These are phyloP conservation scores for Zaprionus kolodkinae DNA, from an alignment of 1,140 invertebrate species.

Conservation along the genomic window DNA sequence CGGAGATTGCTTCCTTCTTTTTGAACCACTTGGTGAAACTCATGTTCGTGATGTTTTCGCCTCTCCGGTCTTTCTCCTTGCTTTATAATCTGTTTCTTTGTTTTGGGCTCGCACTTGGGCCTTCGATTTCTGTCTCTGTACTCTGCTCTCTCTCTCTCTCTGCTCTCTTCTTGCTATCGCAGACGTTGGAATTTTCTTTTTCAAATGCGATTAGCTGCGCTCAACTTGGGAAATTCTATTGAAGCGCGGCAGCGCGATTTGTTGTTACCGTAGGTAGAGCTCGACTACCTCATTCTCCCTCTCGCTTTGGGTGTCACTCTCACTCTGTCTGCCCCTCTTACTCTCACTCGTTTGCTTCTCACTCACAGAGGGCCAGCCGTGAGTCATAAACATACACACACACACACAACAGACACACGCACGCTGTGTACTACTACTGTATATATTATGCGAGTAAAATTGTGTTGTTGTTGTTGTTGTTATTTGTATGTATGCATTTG, in stretches of 20 bases:
- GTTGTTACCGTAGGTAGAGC: conserved; percentile 72
- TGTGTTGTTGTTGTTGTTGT: conserved; percentile 23
- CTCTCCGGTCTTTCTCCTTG: not conserved
- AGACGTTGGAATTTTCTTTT: conserved; percentile 63
- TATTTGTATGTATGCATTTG: conserved; percentile 13
- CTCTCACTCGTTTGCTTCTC: conserved; percentile 14
- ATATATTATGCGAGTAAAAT: conserved; percentile 32
- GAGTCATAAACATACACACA: conserved; percentile 67
- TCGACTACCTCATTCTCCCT: conserved; percentile 38
- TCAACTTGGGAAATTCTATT: conserved; percentile 72
- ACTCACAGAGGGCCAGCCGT: conserved; percentile 65
- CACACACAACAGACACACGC: conserved; percentile 55
- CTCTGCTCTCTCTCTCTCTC: not conserved
- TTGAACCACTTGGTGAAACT: conserved; percentile 76
- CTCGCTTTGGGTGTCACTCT: conserved; percentile 27
- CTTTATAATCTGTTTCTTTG: conserved; percentile 29
- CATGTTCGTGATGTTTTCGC: conserved; percentile 50
- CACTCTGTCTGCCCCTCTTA: conserved; percentile 15
- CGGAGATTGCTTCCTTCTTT: conserved; percentile 84
- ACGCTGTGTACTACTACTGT: conserved; percentile 23
- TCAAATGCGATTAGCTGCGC: conserved; percentile 72
- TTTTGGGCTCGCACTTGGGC: not conserved
- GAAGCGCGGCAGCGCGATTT: conserved; percentile 54
- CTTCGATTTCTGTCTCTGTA: not conserved
- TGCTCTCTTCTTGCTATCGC: conserved; percentile 8